A percentile compares a stretch with the other conserved stretches of the same genome.
Conservation (phyloP, 2,113 vertebrate species). For the Sapayoa aenigma region DNA sequence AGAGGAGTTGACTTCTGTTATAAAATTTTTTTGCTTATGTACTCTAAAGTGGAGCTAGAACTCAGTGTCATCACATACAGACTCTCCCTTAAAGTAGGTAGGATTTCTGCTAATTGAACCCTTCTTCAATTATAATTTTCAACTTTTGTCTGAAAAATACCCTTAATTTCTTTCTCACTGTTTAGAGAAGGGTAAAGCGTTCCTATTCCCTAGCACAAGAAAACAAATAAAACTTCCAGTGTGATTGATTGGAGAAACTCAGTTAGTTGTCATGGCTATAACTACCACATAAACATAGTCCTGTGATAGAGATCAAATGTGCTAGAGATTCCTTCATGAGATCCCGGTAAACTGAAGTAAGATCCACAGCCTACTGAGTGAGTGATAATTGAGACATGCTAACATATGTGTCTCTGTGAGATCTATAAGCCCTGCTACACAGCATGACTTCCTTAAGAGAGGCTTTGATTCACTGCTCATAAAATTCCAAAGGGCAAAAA, state of each 20-base stretch:
- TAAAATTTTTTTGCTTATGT: not conserved
- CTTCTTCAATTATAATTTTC: not conserved
- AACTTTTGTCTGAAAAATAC: conserved; percentile 1
- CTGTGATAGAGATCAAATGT: conserved; percentile 30
- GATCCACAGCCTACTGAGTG: not conserved
- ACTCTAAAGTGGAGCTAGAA: not conserved
- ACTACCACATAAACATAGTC: conserved; percentile 66
- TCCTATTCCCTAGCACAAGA: conserved; percentile 37
- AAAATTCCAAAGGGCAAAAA: not conserved
- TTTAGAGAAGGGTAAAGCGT: conserved; percentile 47
- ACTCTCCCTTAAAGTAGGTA: not conserved
- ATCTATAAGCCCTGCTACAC: conserved; percentile 9
- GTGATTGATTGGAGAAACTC: conserved; percentile 67
- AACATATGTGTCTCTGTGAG: conserved; percentile 24
- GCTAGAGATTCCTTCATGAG: not conserved
- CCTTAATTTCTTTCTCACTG: conserved; percentile 13
- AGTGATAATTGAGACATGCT: conserved; percentile 38
- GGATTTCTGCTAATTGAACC: not conserved
- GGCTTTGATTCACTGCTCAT: not conserved
- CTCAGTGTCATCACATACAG: not conserved
- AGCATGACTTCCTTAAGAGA: not conserved
- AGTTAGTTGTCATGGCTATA: conserved; percentile 63
- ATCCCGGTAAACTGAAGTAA: conserved; percentile 31
- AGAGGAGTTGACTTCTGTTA: not conserved
- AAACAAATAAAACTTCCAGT: conserved; percentile 64